phyloP scores from a whole-genome alignment of 2,113 vertebrate species.

The Albula goreensis region DNA sequence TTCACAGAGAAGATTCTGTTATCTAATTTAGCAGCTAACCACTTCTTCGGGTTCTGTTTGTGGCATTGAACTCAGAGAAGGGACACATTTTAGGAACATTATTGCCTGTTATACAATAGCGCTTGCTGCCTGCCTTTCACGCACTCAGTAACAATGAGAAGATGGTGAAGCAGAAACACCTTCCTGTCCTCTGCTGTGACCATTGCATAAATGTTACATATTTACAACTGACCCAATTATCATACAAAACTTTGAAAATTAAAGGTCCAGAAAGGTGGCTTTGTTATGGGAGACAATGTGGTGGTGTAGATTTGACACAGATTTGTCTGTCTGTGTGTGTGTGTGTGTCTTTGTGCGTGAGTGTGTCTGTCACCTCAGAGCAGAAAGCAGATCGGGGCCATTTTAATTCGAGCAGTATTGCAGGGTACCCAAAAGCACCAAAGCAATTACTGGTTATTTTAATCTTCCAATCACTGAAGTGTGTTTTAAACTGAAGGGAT shows the following conservation, averaged over 20 bases:
- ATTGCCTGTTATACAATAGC: not conserved
- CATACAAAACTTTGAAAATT: slow-evolving; percentile 43
- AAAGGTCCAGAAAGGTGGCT: not conserved
- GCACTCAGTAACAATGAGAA: not conserved
- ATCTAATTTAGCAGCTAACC: not conserved
- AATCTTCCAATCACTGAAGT: not conserved
- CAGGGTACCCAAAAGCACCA: not conserved
- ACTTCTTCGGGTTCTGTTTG: not conserved
- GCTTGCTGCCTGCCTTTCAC: not conserved
- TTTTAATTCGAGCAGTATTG: slow-evolving; percentile 57
- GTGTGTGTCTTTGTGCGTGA: not conserved
- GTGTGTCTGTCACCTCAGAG: slow-evolving; percentile 31
- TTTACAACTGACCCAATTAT: slow-evolving; percentile 47
- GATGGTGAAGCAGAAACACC: not conserved
- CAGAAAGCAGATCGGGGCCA: slow-evolving; percentile 41
- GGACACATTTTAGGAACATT: not conserved
- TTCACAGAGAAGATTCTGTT: not conserved
- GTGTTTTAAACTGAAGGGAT: not conserved
- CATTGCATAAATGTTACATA: slow-evolving; percentile 23
- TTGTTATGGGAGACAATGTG: slow-evolving; percentile 48
- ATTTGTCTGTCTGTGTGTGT: slow-evolving; percentile 2
- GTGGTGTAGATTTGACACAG: slow-evolving; percentile 53
- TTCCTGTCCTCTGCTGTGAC: not conserved
- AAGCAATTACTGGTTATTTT: slow-evolving; percentile 3
- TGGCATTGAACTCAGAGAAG: not conserved